Evolutionary conservation across 1,140 invertebrate genomes (phyloP), one percentile per base, ranked within the genome.

Genomic region (Venturia canescens): DNA sequence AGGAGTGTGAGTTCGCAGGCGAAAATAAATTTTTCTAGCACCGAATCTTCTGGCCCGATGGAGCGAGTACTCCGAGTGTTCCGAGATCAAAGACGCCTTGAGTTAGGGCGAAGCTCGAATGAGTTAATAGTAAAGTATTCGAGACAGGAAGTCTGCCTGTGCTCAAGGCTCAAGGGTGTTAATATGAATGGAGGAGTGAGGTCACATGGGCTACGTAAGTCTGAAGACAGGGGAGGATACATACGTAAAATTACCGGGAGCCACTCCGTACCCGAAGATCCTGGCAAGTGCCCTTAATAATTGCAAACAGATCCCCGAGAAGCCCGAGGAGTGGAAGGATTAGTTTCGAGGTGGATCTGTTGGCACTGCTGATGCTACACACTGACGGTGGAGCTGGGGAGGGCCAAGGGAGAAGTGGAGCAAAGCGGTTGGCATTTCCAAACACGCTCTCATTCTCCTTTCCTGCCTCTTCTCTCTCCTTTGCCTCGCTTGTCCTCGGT

Each of bases 251-350:
- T 70, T 72, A 60, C 66, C 66, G 57, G 60, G 31, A 77, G 66
- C 29, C 75, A 77, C 75, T 77, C 63, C 75, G 57, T 66, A 78
- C 78, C 48, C 80, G 38, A 83, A 82, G 77, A 83, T 83, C 78
- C 80, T 83, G 53, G 80, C 48, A 83, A 85, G 83, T 84, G 76
- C 83, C 82, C 82, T 83, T 85, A 82, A 84, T 85, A 85, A 85
- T 85, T 84, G 82, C 79, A 85, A 84, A 84, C 80, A 85, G 78
- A 50, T 26, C 50, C 31, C 69, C 53, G 76, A 83, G 71, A 79
- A 79, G 74, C 53, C 34, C 57, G 60, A 77, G 72, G 16, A 78
- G 74, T 60, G 66, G 76, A 57, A 69, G 80, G 80, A 80, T 82
- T 82, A 84, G 81, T 57, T 78, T 80, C n/a, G 53, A 77, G 57